Conservation (phyloP, 2,888 invertebrate species). For the Taenaris catops region DNA sequence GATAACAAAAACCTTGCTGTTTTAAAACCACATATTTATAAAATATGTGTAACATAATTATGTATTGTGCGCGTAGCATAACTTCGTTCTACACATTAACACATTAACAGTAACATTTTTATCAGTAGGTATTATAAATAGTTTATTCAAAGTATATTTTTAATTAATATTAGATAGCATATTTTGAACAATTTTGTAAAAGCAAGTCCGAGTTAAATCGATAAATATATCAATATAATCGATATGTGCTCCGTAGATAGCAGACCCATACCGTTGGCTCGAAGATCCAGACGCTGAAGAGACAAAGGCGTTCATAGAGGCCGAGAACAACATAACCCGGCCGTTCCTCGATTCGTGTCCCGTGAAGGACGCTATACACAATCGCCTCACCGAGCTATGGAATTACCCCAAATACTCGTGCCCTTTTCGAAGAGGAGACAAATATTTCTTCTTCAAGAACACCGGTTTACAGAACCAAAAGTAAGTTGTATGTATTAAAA, state of each 20-base stretch:
- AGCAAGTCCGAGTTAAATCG: too few species aligned
- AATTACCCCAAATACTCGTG: conserved; percentile 97
- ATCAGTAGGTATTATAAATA: too few species aligned
- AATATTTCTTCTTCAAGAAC: conserved; percentile 96
- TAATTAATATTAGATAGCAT: too few species aligned
- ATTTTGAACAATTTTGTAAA: too few species aligned
- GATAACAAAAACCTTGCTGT: too few species aligned
- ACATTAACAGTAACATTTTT: too few species aligned
- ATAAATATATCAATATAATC: too few species aligned
- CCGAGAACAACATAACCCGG: conserved; percentile 92
- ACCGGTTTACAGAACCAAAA: conserved; percentile 98
- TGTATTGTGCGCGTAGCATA: too few species aligned
- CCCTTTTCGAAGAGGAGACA: conserved; percentile 89
- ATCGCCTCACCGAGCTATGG: conserved; percentile 93
- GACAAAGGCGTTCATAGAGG: conserved; percentile 93
- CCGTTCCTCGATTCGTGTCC: conserved; percentile 91
- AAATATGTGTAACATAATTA: too few species aligned
- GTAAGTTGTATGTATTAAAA: conserved; percentile 59
- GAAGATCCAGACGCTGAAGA: conserved; percentile 97
- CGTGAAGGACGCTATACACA: conserved; percentile 85
- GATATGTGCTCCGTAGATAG: conserved; percentile 83
- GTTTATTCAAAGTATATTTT: too few species aligned
- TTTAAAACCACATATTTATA: too few species aligned
- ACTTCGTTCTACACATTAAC: too few species aligned
- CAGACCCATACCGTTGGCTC: conserved; percentile 97